Conservation (phyloP, 2,113 vertebrate genomes). For the Megaceryle maxima region DNA sequence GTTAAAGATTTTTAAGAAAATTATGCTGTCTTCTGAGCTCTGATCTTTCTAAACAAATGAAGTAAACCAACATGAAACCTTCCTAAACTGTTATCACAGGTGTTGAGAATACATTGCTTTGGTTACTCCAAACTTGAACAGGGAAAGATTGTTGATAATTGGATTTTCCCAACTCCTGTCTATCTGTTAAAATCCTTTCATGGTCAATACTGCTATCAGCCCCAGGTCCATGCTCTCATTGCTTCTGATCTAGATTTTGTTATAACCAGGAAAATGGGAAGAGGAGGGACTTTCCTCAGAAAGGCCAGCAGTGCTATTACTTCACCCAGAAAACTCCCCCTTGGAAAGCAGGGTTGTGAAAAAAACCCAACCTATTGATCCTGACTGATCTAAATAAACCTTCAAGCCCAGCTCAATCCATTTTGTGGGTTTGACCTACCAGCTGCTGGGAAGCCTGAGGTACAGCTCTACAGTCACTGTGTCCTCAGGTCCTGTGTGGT, state of each 20-base stretch:
- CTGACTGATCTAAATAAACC: neutral
- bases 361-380: fast-evolving
- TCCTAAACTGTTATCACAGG: neutral
- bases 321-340: neutral
- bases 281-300: neutral
- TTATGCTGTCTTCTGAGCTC: neutral
- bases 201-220: neutral
- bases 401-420: neutral
- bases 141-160: neutral
- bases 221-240: neutral
- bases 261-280: neutral
- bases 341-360: neutral
- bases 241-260: neutral
- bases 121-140: neutral
- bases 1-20: neutral
- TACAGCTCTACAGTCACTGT: neutral
- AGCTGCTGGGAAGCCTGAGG: neutral
- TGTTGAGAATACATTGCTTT: neutral
- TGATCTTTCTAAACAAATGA: neutral
- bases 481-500: neutral
- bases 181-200: neutral
- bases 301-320: neutral
- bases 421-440: neutral
- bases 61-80: neutral
- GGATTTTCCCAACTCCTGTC: neutral